Base-by-base conservation (phyloP, 1,140 invertebrate species). In the Pollicipes pollicipes region DNA sequence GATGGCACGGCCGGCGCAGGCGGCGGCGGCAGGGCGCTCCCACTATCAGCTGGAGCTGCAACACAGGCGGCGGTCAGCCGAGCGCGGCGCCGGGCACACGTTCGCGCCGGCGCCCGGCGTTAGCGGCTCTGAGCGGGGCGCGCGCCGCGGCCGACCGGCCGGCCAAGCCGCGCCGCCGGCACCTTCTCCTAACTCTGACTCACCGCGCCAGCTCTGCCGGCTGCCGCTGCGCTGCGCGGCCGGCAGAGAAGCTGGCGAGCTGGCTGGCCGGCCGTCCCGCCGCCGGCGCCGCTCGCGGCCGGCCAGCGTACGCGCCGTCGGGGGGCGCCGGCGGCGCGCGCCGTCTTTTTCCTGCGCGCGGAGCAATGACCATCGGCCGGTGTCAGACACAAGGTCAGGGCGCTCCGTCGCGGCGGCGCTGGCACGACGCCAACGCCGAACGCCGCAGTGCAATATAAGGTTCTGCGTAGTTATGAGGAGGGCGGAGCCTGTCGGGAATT, bases 11-110 rank as follows among this genome's bases (percentile, higher is more conserved):
- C 31, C 68, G 68, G 45, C 45, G 45, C 69, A 27, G 35, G 71
- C 70, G 29, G 68, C n/a, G 68, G 72, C 72, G 70, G 74, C 72
- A 6, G 74, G n/a, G 69, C 29, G 29, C 67, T 30, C 4, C 32
- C 37, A 16, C 32, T 26, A 70, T 70, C 69, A 58, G 45, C 30
- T 31, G 27, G 16, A 29, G 63, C 37, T 30, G 26, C 21, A 26
- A 35, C 70, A 35, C 45, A 58, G 45, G 24, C 45, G 16, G 32
- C 32, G 4, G 32, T 58, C 45, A 58, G 45, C 45, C 2, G 45
- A 10, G 45, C n/a, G 45, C 45, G 45, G 13, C 45, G 45, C 45
- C 13, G 13, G n/a, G n/a, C n/a, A 10, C 45, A 21, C 45, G 45
- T 58, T 58, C 45, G 45, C 45, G 45, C 45, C 45, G 45, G 10